Evolutionary conservation across 2,888 invertebrate genomes (phyloP), one percentile per base, ranked within the genome.

Genomic region (Agrenia bidenticulata): DNA sequence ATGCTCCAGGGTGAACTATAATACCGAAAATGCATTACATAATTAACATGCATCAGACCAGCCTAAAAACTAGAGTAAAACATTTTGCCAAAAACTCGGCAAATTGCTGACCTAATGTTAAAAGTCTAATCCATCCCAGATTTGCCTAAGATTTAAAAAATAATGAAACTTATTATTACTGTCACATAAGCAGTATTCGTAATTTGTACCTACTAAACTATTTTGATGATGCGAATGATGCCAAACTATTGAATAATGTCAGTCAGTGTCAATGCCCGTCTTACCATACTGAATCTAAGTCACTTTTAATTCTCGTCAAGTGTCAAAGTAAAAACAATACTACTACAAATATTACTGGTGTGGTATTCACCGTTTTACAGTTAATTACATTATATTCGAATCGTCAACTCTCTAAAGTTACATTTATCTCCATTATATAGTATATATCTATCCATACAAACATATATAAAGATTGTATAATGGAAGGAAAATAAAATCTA

Each of bases 41-140:
- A 32, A 32, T 7, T 7, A 11, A 32, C 4, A 32, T 32, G 32
- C 32, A 32, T 32, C 32, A 7, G 32, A 32, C 32, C 32, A 32
- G 32, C 32, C 11, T 32, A 32, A 32, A n/a, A 7, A 4, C 11
- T 32, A 32, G 11, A 11, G 32, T 32, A 32, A 32, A 32, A 45
- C 5, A 45, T 9, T 45, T 15, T 15, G 45, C 45, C 45, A 45
- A 45, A 45, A 32, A 4, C 19, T 45, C 45, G 15, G 45, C 45
- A 45, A 4, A 17, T 45, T 45, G 45, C 45, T 45, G 45, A 45
- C 15, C 45, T 45, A 45, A 45, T 17, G 45, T 55, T 55, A 57
- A n/a, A 57, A 57, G 27, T 58, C 27, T 26, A 45, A 45, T 58
- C 58, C 58, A 58, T 58, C 58, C 58, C 58, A 45, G 42, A 58